Base-by-base conservation (phyloP, 2,888 invertebrate species). In the Lottia scabra region DNA sequence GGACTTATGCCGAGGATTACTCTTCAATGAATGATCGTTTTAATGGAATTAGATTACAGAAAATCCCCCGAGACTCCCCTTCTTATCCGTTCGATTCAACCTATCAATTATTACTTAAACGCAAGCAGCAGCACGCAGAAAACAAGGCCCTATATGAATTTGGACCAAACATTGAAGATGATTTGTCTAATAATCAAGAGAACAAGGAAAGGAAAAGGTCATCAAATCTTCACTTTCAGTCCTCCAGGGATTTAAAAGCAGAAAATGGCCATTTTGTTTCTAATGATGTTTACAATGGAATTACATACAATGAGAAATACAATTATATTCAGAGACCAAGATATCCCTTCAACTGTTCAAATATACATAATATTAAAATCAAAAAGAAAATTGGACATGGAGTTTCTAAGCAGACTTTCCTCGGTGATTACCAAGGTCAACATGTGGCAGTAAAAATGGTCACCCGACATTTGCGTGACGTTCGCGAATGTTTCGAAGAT, bases 361-460 rank as follows among this genome's bases (percentile, higher is more conserved):
- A 86, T 63, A 81, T 88, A 38, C 80, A 84, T 65, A 44, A 76
- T 16, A 84, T 88, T 56, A 77, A 78, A 64, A 71, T 88, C 13
- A 79, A 80, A 63, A 79, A 79, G 56, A 86, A 87, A 76, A 78
- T 87, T 12, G 88, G 88, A 4, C 85, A 86, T 62, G 88, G 88
- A 2, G 87, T 87, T 2, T 83, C 87, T 15, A 88, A 88, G 70
- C 87, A 88, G 72, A 84, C 87, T 0, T 87, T 84, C 73, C 80
- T 83, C 8, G 86, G 85, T 5, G 74, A 80, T n/a, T 83, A 80
- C 68, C 72, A 77, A 0, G 84, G 83, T 0, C 66, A 72, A 26
- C 78, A 80, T 44, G 82, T 88, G 0, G 87, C 85, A 5, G 86
- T 87, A 12, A 88, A 87, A 72, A 87, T 88, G 88, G 87, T 88